Base-by-base conservation (phyloP, 1,140 invertebrate species). In the Cataglyphis hispanica region DNA sequence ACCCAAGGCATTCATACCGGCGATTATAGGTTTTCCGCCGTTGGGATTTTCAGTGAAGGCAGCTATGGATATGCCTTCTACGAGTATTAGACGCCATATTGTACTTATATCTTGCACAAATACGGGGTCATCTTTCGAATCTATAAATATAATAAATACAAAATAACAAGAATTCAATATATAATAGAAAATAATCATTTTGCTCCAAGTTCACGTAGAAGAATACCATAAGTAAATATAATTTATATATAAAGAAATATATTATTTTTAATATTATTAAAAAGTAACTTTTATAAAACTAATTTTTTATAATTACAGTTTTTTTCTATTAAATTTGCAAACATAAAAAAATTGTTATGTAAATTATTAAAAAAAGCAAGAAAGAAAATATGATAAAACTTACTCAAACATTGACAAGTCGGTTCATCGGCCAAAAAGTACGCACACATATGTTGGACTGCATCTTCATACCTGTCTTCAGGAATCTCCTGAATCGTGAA, bases 401-500 rank as follows among this genome's bases (percentile, higher is more conserved):
- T 84, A 95, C 93, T 89, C 0, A 63, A 13, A 46, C 86, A 84
- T 1, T 37, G 66, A 58, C 92, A 94, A 0, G 87, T 89, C 2
- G 92, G 90, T 76, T 95, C 94, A 13, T 94, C 93, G 3, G 43
- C 69, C 1, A 93, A 22, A 46, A 95, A 94, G 40, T 92, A 88
- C 0, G 56, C 87, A 40, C 89, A 91, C 92, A 95, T 94, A 6
- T 91, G 88, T 43, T 94, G 89, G 10, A 92, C 6, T 1, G 88
- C 91, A n/a, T 95, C 94, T 2, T 92, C 86, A 19, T 91, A 90
- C 43, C 93, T 91, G 40, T 94, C 93, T 67, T 92, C 90, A 0
- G 94, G 93, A 74, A 94, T 90, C 37, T 95, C 93, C 74, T 94
- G 92, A 69, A 95, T 92, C 1, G 83, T 81, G 64, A 93, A 92